Percentiles rank a stretch among this genome's conserved stretches.
Evolutionary conservation across 2,113 vertebrate genomes (phyloP).

Genomic region (Thunnus maccoyii): DNA sequence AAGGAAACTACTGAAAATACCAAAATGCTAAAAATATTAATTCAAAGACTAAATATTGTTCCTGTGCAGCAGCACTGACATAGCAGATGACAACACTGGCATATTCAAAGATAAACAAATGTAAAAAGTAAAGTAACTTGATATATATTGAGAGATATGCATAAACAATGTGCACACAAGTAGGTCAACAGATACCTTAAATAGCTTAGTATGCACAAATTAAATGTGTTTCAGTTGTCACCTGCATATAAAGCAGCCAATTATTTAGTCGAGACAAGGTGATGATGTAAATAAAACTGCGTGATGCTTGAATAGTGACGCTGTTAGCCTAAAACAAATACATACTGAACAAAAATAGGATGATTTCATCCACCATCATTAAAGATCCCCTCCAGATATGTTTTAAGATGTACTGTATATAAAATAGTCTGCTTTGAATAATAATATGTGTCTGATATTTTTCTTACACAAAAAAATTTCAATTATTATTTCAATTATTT

Average conservation of each 20-base stretch:
- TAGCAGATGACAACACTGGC: background rate
- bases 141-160: background rate
- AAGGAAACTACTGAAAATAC: slow-evolving; percentile 8
- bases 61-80: background rate
- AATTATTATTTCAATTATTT: too few species aligned
- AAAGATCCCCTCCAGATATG: too few species aligned
- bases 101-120: slow-evolving; percentile 2
- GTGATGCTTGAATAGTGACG: background rate
- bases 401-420: too few species aligned
- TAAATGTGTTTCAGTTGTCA: background rate
- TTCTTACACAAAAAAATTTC: too few species aligned
- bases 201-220: slow-evolving; percentile 7
- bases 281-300: background rate
- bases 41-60: slow-evolving; percentile 20
- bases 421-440: too few species aligned
- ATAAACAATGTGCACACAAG: slow-evolving; percentile 11
- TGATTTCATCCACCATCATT: too few species aligned
- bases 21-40: slow-evolving; percentile 39
- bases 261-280: background rate
- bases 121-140: slow-evolving; percentile 2
- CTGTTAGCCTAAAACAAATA: too few species aligned
- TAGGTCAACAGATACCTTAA: slow-evolving; percentile 22
- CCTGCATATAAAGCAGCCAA: slow-evolving; percentile 1
- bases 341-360: too few species aligned
- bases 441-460: too few species aligned